Percentiles rank a stretch among this genome's conserved stretches.
Evolutionary conservation across 2,888 invertebrate genomes (phyloP).

Genomic region (Cephus pulcher): DNA sequence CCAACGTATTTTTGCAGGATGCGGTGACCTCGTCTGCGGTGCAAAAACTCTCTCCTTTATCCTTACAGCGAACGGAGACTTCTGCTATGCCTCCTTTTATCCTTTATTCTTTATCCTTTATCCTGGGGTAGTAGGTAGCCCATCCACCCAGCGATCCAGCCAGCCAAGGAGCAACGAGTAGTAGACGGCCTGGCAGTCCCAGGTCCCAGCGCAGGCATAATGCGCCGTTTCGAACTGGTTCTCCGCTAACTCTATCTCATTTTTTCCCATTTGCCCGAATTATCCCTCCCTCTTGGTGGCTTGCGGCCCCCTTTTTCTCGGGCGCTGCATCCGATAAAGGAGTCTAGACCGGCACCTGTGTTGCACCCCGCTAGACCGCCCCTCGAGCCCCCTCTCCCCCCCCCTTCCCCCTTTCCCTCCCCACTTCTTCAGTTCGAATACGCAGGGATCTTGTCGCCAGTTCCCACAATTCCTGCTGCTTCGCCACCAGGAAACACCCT

Average conservation of each 20-base stretch:
- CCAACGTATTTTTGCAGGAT: constrained; percentile 50
- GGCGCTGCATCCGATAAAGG: constrained; percentile 47
- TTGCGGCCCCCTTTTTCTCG: background rate
- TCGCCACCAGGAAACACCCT: background rate
- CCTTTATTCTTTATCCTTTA: constrained; percentile 52
- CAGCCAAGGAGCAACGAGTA: background rate
- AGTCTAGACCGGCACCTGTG: constrained; percentile 66
- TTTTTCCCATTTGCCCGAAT: constrained; percentile 49
- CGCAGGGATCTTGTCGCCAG: background rate
- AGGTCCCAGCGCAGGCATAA: constrained; percentile 50
- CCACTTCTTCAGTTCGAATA: background rate
- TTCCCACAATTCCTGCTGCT: background rate
- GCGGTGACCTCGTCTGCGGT: constrained; percentile 30
- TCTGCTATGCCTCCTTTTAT: constrained; percentile 49
- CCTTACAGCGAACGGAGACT: constrained; percentile 24
- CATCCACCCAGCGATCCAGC: constrained; percentile 9
- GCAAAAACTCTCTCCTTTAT: constrained; percentile 19
- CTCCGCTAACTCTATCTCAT: constrained; percentile 43
- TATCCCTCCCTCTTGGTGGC: constrained; percentile 14
- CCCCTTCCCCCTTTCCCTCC: background rate
- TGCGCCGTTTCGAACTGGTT: constrained; percentile 56
- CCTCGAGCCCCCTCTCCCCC: background rate
- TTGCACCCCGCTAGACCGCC: constrained; percentile 19
- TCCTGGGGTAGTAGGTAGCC: constrained; percentile 37
- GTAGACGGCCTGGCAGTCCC: constrained; percentile 31